Evolutionary conservation across 2,888 invertebrate species (phyloP).

Genomic region (Isoperla grammatica): DNA sequence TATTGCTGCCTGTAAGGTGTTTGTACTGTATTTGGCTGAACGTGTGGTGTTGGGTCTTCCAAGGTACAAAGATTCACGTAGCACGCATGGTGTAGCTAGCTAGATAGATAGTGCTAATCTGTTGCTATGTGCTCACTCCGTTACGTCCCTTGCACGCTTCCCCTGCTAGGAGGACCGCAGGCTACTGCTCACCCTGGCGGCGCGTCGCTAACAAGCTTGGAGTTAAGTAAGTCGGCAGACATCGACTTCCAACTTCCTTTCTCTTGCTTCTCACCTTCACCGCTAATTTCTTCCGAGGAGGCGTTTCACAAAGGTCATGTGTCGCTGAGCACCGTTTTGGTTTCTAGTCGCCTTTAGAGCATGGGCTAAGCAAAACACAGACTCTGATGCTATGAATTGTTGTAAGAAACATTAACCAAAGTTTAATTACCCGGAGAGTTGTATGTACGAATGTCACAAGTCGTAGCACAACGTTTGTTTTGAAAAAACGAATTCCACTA

Average conservation of each 20-base stretch:
- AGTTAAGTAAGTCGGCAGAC: conserved; percentile 77
- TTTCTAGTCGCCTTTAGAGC: too few species aligned
- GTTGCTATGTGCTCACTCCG: conserved; percentile 42
- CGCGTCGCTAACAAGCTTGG: conserved; percentile 90
- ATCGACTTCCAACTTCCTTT: conserved; percentile 39
- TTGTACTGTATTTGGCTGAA: too few species aligned
- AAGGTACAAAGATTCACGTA: neutral
- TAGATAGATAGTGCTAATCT: conserved; percentile 39
- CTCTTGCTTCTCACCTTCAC: conserved; percentile 13
- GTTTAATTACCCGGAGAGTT: too few species aligned
- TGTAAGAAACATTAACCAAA: too few species aligned
- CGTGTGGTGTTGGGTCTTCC: neutral
- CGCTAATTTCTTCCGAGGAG: neutral
- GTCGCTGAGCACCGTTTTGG: neutral
- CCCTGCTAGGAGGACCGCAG: conserved; percentile 29
- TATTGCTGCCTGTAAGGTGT: too few species aligned
- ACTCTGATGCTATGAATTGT: too few species aligned
- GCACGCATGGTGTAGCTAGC: conserved; percentile 5
- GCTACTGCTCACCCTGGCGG: conserved; percentile 80
- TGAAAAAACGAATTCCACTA: too few species aligned
- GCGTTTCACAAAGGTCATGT: neutral
- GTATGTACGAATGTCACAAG: too few species aligned
- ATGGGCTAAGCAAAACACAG: too few species aligned
- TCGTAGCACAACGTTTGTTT: too few species aligned
- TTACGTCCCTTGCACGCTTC: conserved; percentile 49